A percentile compares a stretch with the other conserved stretches of the same genome.
Conservation (phyloP, 2,888 invertebrate genomes). For the Rugalucina vietnamica region DNA sequence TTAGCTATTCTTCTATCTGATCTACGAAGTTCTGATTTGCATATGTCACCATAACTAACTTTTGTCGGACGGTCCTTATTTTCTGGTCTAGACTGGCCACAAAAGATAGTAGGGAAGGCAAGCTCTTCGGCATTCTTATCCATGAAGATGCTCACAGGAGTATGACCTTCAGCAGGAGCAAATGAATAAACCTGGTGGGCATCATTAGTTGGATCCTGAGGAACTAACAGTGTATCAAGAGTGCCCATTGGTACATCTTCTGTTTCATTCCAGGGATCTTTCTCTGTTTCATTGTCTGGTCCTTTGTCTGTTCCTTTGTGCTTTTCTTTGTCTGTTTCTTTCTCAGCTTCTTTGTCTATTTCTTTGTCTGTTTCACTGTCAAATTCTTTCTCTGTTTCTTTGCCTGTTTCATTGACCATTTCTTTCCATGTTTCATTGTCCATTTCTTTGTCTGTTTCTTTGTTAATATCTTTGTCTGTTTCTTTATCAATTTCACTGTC, state of each 20-base stretch:
- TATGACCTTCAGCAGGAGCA: constrained; percentile 58
- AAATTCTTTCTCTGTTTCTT: too few species aligned
- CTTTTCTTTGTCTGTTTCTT: too few species aligned
- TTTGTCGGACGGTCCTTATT: not conserved
- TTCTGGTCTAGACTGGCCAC: constrained; percentile 20
- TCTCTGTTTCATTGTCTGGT: not conserved
- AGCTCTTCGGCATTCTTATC: too few species aligned
- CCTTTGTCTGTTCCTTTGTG: not conserved
- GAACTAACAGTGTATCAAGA: not conserved
- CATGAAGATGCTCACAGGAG: too few species aligned
- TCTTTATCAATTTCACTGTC: not conserved
- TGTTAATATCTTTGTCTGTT: too few species aligned
- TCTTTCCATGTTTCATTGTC: too few species aligned
- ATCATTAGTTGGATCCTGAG: not conserved
- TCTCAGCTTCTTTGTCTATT: too few species aligned
- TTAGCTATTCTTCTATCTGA: constrained; percentile 45
- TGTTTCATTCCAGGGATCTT: not conserved
- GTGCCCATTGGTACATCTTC: not conserved
- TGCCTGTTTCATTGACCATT: too few species aligned
- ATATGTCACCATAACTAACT: constrained; percentile 19
- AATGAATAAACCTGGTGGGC: not conserved
- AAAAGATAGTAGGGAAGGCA: constrained; percentile 32
- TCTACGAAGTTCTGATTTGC: constrained; percentile 9
- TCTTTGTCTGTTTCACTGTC: not conserved
- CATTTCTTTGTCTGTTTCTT: too few species aligned